Conservation (phyloP, 2,797 vertebrate genomes). For the Trematomus bernacchii region DNA sequence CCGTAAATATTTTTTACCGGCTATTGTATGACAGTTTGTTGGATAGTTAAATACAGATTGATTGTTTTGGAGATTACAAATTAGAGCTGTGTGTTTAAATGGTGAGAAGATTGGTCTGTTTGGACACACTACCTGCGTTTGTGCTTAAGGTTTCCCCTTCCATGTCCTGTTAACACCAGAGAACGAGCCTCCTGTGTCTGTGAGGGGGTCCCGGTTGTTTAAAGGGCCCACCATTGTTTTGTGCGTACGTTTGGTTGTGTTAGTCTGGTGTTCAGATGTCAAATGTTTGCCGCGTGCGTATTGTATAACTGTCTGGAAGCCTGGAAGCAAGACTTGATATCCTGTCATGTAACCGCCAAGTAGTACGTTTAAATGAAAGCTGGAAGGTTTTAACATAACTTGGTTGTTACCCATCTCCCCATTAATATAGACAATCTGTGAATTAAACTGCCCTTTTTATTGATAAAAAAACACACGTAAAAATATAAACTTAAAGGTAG, state of each 20-base stretch:
- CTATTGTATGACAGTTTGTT: slow-evolving; percentile 73
- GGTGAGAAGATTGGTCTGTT: slow-evolving; percentile 74
- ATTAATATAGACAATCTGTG: neutral
- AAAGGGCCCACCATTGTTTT: slow-evolving; percentile 20
- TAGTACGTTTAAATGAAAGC: neutral
- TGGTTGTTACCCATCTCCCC: neutral
- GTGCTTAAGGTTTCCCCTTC: slow-evolving; percentile 70
- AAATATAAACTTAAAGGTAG: no score
- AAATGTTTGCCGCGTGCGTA: neutral
- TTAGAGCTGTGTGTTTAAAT: slow-evolving; percentile 59
- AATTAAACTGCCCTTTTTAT: neutral
- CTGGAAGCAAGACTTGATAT: neutral
- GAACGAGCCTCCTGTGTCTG: slow-evolving; percentile 49
- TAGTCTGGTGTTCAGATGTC: slow-evolving; percentile 10
- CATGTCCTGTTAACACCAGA: slow-evolving; percentile 66
- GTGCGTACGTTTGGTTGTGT: neutral
- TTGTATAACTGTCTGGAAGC: neutral
- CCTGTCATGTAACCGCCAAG: neutral
- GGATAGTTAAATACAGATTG: slow-evolving; percentile 54
- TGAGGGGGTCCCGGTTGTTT: slow-evolving; percentile 6
- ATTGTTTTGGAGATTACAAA: slow-evolving; percentile 63
- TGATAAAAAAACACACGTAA: no score
- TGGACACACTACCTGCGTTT: slow-evolving; percentile 75
- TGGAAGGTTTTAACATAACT: neutral
- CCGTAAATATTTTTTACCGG: slow-evolving; percentile 76